Conservation (phyloP, 2,113 vertebrate species). For the Gavialis gangeticus region DNA sequence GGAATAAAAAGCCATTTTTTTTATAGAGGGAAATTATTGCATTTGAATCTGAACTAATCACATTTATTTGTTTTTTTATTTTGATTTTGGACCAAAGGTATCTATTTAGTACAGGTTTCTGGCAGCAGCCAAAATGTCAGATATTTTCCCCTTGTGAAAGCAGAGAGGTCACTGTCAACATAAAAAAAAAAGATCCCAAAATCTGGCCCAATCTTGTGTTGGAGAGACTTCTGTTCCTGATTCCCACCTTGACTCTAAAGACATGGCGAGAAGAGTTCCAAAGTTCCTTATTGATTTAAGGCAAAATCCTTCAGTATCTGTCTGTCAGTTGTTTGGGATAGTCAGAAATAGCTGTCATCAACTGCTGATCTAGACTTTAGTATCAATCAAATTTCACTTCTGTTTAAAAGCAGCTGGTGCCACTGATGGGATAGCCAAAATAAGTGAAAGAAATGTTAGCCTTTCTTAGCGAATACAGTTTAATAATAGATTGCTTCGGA, state of each 20-base stretch:
- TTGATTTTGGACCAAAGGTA: background rate
- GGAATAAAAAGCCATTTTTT: constrained; percentile 17
- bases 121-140: background rate
- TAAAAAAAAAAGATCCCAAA: background rate
- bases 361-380: background rate
- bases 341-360: background rate
- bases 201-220: too few relatives aligned
- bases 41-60: background rate
- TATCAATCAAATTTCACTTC: background rate
- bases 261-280: background rate
- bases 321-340: background rate
- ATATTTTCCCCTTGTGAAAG: background rate
- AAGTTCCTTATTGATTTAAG: background rate
- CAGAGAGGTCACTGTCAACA: background rate
- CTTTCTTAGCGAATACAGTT: background rate
- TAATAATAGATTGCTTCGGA: background rate
- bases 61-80: background rate
- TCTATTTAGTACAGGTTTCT: background rate
- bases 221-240: background rate
- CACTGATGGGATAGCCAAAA: background rate
- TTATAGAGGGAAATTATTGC: background rate
- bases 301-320: background rate
- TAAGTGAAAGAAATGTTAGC: background rate
- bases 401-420: background rate
- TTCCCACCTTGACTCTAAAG: background rate